Evolutionary conservation across 2,888 invertebrate species (phyloP), one percentile per base, ranked within the genome.

Genomic region (Xestia xanthographa): DNA sequence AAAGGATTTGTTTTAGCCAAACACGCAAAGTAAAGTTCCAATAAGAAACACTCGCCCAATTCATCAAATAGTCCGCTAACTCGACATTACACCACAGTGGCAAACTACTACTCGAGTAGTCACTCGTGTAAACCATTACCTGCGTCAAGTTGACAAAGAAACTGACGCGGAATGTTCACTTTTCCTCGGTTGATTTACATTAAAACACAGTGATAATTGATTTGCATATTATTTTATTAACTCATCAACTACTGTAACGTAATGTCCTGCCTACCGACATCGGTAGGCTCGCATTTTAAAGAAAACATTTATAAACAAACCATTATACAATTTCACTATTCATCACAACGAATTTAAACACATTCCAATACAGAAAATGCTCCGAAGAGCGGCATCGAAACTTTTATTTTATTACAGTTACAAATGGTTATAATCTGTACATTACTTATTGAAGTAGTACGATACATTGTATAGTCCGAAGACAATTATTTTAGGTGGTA

Each of bases 161-260:
- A 29, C 29, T 60, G 29, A 11, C 63, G 41, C n/a, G 38, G n/a
- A 38, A n/a, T 63, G 38, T 63, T 63, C n/a, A n/a, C n/a, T n/a
- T n/a, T n/a, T 62, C 38, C n/a, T 38, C 5, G 8, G 8, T 41
- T 41, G 14, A 41, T 41, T 41, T 2, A 41, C 41, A 63, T 63
- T 8, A 38, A 63, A 63, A 63, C 38, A n/a, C 63, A 63, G 14
- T 14, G 14, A 8, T 14, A n/a, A 41, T 62, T 41, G 34, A 72
- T 77, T 77, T 68, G 68, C 77, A 68, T 75, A 86, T 77, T 87
- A 79, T 80, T 87, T 87, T 86, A 86, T 84, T 87, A 87, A 86
- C 79, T 86, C 75, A 71, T 78, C 80, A 80, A 77, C 87, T 86
- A 86, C 76, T 60, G 56, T 81, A 84, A 82, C 80, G 45, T 72